Evolutionary conservation across 2,888 invertebrate species (phyloP), one percentile per base, ranked within the genome.

Genomic region (Bellardia pandia): DNA sequence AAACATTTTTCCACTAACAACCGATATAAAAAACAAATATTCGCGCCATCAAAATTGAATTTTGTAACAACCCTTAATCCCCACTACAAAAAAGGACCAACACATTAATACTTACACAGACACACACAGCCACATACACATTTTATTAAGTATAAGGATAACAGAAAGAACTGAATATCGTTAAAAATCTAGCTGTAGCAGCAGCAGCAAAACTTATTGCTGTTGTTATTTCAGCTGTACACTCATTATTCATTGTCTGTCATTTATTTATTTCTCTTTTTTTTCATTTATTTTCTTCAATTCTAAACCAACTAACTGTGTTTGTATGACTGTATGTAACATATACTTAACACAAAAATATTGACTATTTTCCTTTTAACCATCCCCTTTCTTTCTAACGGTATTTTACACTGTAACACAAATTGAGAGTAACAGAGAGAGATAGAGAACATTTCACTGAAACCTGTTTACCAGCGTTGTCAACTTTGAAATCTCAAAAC

Each of bases 11-110:
- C 60, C 6, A 64, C 45, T 23, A 64, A 42, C 23, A 79, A 37
- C 3, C 51, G 4, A 60, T 45, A 48, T 42, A 30, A 16, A 58
- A 56, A 48, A 45, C 14, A 86, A 88, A 88, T 86, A 85, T 88
- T 89, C 89, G 81, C 87, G 87, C 87, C 87, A 78, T 81, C 77
- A 42, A 81, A 79, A 86, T 85, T 71, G 58, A 82, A 85, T 78
- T 66, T 71, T 74, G 78, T 82, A 78, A 58, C 85, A 84, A 86
- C 85, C 87, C 85, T 81, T 81, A 87, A 85, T 58, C 45, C 79
- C 64, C 48, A 51, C 60, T 60, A 71, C 48, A 76, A 37, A 79
- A 71, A 74, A 62, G 68, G 60, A 62, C 68, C 60, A 69, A 66
- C 66, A 64, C 14, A 71, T 14, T n/a, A 51, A 23, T 48, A 60